phyloP scores from a whole-genome alignment of 1,140 invertebrate genomes.

The Pristionchus pacificus region DNA sequence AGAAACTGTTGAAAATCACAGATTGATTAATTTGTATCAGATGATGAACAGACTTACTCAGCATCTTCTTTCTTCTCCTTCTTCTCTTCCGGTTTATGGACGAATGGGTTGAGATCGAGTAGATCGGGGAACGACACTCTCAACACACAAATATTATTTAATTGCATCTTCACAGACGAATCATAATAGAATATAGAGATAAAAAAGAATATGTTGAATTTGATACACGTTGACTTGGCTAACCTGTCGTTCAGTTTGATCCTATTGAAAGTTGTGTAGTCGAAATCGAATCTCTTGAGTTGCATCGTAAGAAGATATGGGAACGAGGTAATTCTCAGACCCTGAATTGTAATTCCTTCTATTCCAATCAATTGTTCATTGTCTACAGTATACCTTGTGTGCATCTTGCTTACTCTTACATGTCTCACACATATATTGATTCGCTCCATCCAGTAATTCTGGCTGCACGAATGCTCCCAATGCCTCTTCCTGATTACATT shows the following conservation, averaged over 20 bases:
- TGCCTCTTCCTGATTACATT: constrained; percentile 71
- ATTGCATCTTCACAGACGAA: background rate
- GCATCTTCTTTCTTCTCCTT: background rate
- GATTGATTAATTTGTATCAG: too few relatives aligned
- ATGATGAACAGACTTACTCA: background rate
- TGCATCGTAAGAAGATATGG: constrained; percentile 83
- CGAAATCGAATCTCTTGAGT: constrained; percentile 85
- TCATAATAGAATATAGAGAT: background rate
- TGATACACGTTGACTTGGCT: too few relatives aligned
- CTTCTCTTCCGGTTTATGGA: constrained; percentile 59
- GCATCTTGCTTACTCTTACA: constrained; percentile 85
- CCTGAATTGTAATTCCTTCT: too few relatives aligned
- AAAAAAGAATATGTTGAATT: too few relatives aligned
- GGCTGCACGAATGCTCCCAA: constrained; percentile 78
- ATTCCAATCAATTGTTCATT: background rate
- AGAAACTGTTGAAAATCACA: too few relatives aligned
- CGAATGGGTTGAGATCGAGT: constrained; percentile 75
- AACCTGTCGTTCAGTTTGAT: constrained; percentile 88
- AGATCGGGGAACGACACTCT: constrained; percentile 80
- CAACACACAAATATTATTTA: constrained; percentile 44
- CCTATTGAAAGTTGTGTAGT: constrained; percentile 77
- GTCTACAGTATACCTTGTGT: constrained; percentile 66
- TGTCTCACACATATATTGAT: constrained; percentile 83
- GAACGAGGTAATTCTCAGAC: constrained; percentile 79
- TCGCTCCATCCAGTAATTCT: constrained; percentile 77